These are phyloP conservation scores for Lampris megalopsis DNA, from an alignment of 2,113 vertebrate species.

Conservation along the genomic window DNA sequence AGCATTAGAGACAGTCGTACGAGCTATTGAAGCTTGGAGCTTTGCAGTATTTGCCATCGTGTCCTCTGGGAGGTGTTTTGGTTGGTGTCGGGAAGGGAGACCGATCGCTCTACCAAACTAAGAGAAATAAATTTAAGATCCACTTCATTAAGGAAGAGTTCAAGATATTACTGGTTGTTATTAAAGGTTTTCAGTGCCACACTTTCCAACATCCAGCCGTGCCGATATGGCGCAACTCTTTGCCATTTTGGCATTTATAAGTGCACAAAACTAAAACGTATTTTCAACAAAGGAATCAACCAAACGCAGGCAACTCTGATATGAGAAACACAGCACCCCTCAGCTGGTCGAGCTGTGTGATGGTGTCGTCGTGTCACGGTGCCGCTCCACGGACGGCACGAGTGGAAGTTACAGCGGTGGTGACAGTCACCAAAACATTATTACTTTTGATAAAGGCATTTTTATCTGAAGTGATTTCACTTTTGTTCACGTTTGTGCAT, in stretches of 20 bases:
- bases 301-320: constrained; percentile 36
- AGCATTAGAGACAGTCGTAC: not conserved
- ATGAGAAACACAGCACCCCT: constrained; percentile 20
- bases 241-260: not conserved
- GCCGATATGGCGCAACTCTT: not conserved
- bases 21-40: not conserved
- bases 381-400: too few species aligned
- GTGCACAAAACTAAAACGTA: constrained; percentile 2
- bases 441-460: constrained; percentile 31
- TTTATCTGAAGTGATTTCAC: not conserved
- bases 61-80: too few species aligned
- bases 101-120: not conserved
- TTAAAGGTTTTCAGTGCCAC: not conserved
- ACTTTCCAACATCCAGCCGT: not conserved
- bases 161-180: not conserved
- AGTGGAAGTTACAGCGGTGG: not conserved
- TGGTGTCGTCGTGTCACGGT: not conserved
- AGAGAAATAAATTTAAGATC: not conserved
- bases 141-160: not conserved
- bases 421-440: not conserved
- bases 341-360: not conserved
- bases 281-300: not conserved
- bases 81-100: not conserved
- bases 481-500: constrained; percentile 67
- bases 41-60: too few species aligned